Evolutionary conservation across 1,140 invertebrate genomes (phyloP), one percentile per base, ranked within the genome.

Genomic region (Eurosta solidaginis): DNA sequence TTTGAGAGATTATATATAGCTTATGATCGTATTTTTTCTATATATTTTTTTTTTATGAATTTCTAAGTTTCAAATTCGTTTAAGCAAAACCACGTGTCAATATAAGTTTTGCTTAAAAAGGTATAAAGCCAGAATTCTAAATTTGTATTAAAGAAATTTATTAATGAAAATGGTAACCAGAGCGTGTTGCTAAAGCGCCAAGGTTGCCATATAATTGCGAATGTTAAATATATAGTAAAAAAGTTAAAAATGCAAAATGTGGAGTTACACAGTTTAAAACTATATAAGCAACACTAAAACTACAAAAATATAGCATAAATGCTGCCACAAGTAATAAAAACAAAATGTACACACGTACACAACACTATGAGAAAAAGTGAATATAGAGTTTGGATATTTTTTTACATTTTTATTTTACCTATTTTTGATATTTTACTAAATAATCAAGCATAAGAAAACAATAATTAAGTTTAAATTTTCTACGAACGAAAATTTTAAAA

Each of bases 251-350:
- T 42, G 50, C 33, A 77, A 77, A 49, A 54, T 63, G n/a, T 59
- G 49, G 36, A n/a, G 20, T 44, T 59, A 54, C 20, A 74, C 33
- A n/a, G 47, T 2, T 25, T 54, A 22, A 36, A 9, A 20, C 50
- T 50, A 74, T 40, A 27, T 36, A 49, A 78, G 14, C n/a, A 52
- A 50, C 68, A 52, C 49, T 50, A 33, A 54, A 54, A 79, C 68
- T 14, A 33, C 6, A 22, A 33, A 79, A 44, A 29, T 74, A 76
- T 82, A 82, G 80, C 77, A 83, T 80, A 82, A 80, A 85, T n/a
- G 59, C 59, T 68, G 59, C 59, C 59, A 68, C 59, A 68, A 20
- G 12, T 6, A 75, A 75, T 75, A 75, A 75, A 20, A 75, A 44
- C 27, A 9, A 54, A 25, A 54, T 49, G 5, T 7, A 49, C n/a